Base-by-base conservation (phyloP, 2,888 invertebrate genomes). In the Chaitophorus viminalis region DNA sequence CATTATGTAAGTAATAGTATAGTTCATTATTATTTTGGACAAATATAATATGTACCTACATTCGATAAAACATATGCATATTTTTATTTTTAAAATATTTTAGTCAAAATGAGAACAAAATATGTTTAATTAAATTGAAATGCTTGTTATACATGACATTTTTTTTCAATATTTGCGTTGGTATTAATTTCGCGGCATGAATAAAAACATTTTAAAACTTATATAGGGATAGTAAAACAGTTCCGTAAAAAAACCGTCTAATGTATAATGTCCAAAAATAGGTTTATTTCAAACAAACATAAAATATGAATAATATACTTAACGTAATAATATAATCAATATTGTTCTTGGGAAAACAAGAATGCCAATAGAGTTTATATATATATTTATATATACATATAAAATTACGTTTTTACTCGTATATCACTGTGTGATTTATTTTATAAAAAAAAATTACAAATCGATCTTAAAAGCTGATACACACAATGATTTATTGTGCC, bases 401-500 rank as follows among this genome's bases (percentile, higher is more conserved):
- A 75, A 72, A 70, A 68, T 6, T 33, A 72, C n/a, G 52, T 72
- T 72, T 82, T n/a, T 21, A 46, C 68, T n/a, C 36, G 36, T 60
- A 74, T 36, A 74, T 36, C 54, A 54, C n/a, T 29, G 29, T 39
- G 78, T 85, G 77, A 85, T 85, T 78, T 86, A 86, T 70, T 78
- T 39, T n/a, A 85, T 72, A 79, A 86, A 86, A 79, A n/a, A 46
- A 77, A 86, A 79, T 72, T 39, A 86, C 86, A 52, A 79, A 86
- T 86, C 54, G 86, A 79, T 79, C 52, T 52, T 25, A 79, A 86
- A 86, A 78, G 79, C 36, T 60, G 78, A 86, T 86, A 79, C 70
- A 54, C 70, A 39, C 72, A 72, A 74, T 86, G 86, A 86, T 86
- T 86, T 86, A 86, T 65, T 21, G 46, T 84, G 68, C 60, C 54